A percentile compares a stretch with the other conserved stretches of the same genome.
These are phyloP conservation scores for Taeniopygia guttata DNA, from an alignment of 2,797 vertebrate genomes.

Conservation along the genomic window DNA sequence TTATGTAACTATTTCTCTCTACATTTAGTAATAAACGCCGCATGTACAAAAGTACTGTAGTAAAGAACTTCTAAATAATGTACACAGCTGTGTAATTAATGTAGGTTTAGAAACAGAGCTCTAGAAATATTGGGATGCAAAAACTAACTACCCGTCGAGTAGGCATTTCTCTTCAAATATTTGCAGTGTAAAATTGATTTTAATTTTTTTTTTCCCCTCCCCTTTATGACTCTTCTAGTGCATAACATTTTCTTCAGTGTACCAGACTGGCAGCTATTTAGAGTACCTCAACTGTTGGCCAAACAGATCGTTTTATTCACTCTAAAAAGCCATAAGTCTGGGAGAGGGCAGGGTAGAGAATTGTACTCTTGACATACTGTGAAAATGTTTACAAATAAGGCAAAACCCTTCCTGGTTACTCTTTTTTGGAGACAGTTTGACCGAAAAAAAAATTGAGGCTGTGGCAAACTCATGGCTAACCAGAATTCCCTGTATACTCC, in stretches of 20 bases:
- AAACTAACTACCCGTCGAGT: conserved; percentile 57
- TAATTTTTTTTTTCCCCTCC: not conserved
- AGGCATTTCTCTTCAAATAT: conserved; percentile 62
- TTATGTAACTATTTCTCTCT: conserved; percentile 86
- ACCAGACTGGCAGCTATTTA: conserved; percentile 68
- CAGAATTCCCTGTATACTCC: not conserved
- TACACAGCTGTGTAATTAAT: conserved; percentile 82
- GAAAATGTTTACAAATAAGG: conserved; percentile 73
- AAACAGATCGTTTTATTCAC: conserved; percentile 37
- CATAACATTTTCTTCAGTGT: conserved; percentile 64
- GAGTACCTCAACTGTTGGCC: conserved; percentile 67
- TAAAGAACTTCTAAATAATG: conserved; percentile 84
- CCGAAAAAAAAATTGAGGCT: conserved; percentile 25
- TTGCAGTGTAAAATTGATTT: conserved; percentile 23
- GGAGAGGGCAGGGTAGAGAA: conserved; percentile 35
- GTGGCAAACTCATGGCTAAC: conserved; percentile 6
- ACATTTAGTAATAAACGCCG: conserved; percentile 81
- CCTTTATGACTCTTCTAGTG: conserved; percentile 24
- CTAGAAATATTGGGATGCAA: conserved; percentile 82
- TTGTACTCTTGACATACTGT: conserved; percentile 64
- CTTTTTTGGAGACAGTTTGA: not conserved
- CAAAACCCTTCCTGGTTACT: not conserved
- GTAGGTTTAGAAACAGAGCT: conserved; percentile 77
- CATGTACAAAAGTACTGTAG: conserved; percentile 89
- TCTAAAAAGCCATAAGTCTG: conserved; percentile 81